Evolutionary conservation across 2,797 vertebrate genomes (phyloP), one percentile per base, ranked within the genome.

Genomic region (Florisuga fusca): DNA sequence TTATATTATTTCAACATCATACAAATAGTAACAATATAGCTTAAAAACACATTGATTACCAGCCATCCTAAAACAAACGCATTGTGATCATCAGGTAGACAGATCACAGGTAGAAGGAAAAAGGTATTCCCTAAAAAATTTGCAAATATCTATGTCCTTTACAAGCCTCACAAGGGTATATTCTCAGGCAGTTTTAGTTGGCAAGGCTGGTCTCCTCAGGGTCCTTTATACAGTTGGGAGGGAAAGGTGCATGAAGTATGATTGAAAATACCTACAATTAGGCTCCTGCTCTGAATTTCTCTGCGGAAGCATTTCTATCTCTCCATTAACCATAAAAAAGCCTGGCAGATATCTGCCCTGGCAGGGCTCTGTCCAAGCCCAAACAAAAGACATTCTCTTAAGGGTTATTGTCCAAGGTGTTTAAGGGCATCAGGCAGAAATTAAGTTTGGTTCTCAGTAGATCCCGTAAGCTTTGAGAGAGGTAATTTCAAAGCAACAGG

Each of bases 101-200:
- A 33, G 41, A 59, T 74, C 77, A 69, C n/a, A 83, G 61, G 51
- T 14, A 71, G 10, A 82, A 84, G n/a, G 15, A 8, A 74, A 89
- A 89, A 89, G 33, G 1, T 5, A 45, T 64, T 81, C 10, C 29
- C 31, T 76, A 64, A 79, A 93, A 64, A 15, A 13, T 64, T 46
- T 45, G 7, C 18, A 45, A 45, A 46, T 21, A 46, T 50, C 20
- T 62, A 0, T 43, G 18, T n/a, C 22, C 62, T 83, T 82, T 94
- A 53, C 13, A 29, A 85, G 15, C 8, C 10, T 57, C 20, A 16
- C 0, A 0, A 78, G 26, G 12, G 9, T 68, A 61, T 29, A 6
- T 12, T 26, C 31, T 21, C 6, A 33, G 16, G 4, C 58, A 25
- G 10, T 57, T 86, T 90, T 64, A 81, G 34, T 11, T 58, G 50